Conservation (phyloP, 2,113 vertebrate genomes). For the Dicentrarchus labrax region DNA sequence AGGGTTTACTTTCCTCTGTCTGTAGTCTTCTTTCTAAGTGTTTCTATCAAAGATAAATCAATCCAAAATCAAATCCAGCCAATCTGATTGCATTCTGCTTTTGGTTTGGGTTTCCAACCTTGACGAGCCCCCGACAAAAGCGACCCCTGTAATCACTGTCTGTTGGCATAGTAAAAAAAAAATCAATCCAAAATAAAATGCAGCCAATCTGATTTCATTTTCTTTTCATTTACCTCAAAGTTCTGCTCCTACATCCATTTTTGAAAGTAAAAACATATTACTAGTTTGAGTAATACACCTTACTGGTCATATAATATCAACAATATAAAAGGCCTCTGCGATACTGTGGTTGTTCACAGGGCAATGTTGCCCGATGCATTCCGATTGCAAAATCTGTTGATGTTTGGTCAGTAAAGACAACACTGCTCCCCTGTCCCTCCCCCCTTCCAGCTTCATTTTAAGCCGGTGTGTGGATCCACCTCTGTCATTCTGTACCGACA, state of each 20-base stretch:
- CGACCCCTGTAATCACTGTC: too few species aligned
- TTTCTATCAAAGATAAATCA: too few species aligned
- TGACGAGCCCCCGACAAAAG: too few species aligned
- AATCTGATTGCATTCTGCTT: too few species aligned
- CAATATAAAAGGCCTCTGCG: not conserved
- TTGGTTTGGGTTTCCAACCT: too few species aligned
- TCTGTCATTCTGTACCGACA: constrained; percentile 1
- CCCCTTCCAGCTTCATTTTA: not conserved
- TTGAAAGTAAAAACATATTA: not conserved
- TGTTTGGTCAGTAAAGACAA: not conserved
- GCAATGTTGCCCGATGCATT: not conserved
- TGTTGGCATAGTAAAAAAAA: too few species aligned
- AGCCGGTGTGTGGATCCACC: constrained; percentile 3
- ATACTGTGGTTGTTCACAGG: not conserved
- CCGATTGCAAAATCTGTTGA: constrained; percentile 27
- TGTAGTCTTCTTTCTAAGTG: too few species aligned
- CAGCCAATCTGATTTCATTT: too few species aligned
- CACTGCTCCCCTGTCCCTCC: fast-evolving
- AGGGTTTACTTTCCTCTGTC: too few species aligned
- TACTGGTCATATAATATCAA: not conserved
- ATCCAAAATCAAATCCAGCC: too few species aligned
- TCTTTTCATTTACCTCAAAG: fast-evolving
- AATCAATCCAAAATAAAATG: too few species aligned
- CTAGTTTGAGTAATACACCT: not conserved
- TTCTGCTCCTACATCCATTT: not conserved